These are phyloP conservation scores for Tragelaphus eurycerus DNA, from an alignment of 2,797 vertebrate species.

Conservation along the genomic window DNA sequence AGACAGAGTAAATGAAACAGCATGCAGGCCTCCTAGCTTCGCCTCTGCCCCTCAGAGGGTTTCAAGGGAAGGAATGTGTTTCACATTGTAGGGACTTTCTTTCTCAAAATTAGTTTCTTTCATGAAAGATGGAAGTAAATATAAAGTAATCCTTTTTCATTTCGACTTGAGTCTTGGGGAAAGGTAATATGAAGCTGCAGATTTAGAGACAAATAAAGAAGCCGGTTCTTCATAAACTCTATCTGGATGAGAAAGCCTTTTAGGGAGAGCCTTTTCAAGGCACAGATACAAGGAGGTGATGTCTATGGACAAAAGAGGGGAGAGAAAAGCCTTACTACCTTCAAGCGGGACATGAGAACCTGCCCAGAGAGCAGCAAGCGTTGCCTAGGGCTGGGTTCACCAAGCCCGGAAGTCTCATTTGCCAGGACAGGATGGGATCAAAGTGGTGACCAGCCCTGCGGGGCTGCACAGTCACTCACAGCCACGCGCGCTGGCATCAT, in stretches of 20 bases:
- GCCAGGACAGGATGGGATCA: neutral
- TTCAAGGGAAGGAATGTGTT: conserved; percentile 47
- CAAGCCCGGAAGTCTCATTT: neutral
- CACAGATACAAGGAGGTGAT: neutral
- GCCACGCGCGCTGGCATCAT: neutral
- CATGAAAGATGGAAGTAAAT: conserved; percentile 64
- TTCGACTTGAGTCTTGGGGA: conserved; percentile 44
- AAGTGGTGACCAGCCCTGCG: neutral
- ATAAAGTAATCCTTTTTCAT: conserved; percentile 75
- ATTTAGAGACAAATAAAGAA: conserved; percentile 68
- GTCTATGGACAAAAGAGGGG: neutral
- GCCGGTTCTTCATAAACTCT: conserved; percentile 44
- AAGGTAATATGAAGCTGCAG: conserved; percentile 72
- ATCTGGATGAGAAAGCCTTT: conserved; percentile 42
- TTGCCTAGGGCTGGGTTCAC: neutral
- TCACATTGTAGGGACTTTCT: conserved; percentile 58
- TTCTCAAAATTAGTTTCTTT: conserved; percentile 71
- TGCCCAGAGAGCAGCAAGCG: rapidly evolving
- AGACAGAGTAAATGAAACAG: conserved; percentile 55
- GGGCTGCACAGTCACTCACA: neutral
- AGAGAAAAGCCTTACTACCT: neutral
- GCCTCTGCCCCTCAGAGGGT: conserved; percentile 46
- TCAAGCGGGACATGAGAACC: neutral
- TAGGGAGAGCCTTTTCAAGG: neutral
- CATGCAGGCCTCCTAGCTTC: conserved; percentile 48